Base-by-base conservation (phyloP, 2,888 invertebrate species). In the Vannuccia rotundouncinata region DNA sequence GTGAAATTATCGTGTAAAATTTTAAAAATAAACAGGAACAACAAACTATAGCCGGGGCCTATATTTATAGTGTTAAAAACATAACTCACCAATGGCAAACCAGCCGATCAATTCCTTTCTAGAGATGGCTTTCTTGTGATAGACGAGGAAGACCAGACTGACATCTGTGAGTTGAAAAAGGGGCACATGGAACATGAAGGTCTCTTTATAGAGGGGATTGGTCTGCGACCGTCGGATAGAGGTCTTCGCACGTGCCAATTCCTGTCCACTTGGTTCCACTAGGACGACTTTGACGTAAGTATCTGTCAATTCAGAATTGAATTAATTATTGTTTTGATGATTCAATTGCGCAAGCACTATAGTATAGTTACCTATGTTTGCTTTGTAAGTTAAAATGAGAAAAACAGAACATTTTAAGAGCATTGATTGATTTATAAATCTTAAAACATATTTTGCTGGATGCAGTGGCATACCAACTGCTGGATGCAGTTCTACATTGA, bases 51-150 rank as follows among this genome's bases (percentile, higher is more conserved):
- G 45, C 45, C 17, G n/a, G n/a, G n/a, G n/a, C n/a, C n/a, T n/a
- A n/a, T n/a, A n/a, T n/a, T n/a, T n/a, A n/a, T n/a, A n/a, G n/a
- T 45, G 10, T 17, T 5, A 45, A 10, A 45, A 45, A 17, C 13
- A 59, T 31, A n/a, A 81, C 83, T 81, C 82, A 87, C 96, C 96
- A 81, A 96, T 89, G 82, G 95, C 93, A 89, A 96, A 94, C 95
- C 96, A 96, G 82, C 96, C 96, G 84, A 96, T 93, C 93, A 95
- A 94, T 88, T 96, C 95, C 86, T 95, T 94, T 84, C 94, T 92
- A 87, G 95, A 96, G 87, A 95, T 94, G 84, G 95, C 92, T 83
- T 94, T 92, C 87, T 95, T 93, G 86, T 92, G 92, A 90, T 95
- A 95, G 81, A 95, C 94, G 0, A 95, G 94, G 82, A 95, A 92